phyloP scores from a whole-genome alignment of 2,797 vertebrate species.

The Brachymystax lenok region DNA sequence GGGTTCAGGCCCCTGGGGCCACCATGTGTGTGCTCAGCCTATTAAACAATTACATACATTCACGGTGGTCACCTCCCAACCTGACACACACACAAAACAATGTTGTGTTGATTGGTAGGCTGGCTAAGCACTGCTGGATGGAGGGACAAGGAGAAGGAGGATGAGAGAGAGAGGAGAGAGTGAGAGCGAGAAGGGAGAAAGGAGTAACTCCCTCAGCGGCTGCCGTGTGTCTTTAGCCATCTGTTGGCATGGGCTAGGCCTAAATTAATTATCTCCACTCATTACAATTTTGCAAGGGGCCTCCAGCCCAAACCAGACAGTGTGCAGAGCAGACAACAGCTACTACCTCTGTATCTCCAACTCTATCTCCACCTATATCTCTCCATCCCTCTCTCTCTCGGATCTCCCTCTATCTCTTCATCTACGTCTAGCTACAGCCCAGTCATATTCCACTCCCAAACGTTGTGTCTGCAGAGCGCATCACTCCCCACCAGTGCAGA shows the following conservation, averaged over 20 bases:
- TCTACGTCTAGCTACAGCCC: background rate
- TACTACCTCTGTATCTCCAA: background rate
- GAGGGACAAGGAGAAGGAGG: constrained; percentile 47
- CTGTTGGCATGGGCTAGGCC: constrained; percentile 70
- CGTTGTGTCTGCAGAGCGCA: too few relatives aligned
- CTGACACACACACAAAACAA: constrained; percentile 8
- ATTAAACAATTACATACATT: background rate
- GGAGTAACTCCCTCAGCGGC: constrained; percentile 62
- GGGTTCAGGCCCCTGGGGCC: background rate
- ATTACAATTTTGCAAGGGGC: constrained; percentile 75
- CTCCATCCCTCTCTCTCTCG: constrained; percentile 17
- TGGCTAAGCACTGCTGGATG: constrained; percentile 9
- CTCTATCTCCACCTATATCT: constrained; percentile 31
- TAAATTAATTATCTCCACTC: constrained; percentile 83
- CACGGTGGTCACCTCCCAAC: background rate
- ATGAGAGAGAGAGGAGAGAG: constrained; percentile 8
- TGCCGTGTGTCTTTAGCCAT: constrained; percentile 81
- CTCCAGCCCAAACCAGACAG: constrained; percentile 60
- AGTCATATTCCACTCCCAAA: background rate
- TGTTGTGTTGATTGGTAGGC: background rate
- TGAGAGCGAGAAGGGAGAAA: constrained; percentile 31
- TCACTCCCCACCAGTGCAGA: background rate
- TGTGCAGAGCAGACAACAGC: constrained; percentile 18
- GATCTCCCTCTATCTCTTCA: background rate
- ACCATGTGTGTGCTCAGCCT: background rate